Conservation (phyloP, 1,140 invertebrate genomes). For the Rhysida immarginata region DNA sequence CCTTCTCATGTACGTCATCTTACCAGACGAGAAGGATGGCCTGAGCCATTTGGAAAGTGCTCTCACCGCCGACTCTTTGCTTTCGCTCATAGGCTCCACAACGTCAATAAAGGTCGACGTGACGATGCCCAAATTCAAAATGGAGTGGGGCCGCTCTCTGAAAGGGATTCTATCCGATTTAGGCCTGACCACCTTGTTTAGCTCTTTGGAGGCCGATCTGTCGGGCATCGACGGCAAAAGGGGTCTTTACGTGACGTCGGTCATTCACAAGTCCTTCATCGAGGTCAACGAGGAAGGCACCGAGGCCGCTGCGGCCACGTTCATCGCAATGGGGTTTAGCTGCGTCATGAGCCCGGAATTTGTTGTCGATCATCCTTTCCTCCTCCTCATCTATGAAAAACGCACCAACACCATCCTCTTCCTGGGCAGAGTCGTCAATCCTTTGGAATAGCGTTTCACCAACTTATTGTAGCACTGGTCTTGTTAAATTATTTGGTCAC, state of each 20-base stretch:
- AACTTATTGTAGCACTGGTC: too few species aligned
- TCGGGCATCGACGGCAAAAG: constrained; percentile 37
- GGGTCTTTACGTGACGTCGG: constrained; percentile 18
- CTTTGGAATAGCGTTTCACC: too few species aligned
- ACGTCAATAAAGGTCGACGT: constrained; percentile 40
- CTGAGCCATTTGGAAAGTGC: constrained; percentile 11
- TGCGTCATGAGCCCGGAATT: constrained; percentile 35
- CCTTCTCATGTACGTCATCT: constrained; percentile 54
- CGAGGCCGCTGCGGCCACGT: constrained; percentile 31
- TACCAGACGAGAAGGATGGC: constrained; percentile 17
- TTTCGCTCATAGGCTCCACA: constrained; percentile 14
- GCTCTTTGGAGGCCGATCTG: constrained; percentile 37
- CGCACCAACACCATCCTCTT: constrained; percentile 43
- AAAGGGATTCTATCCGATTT: constrained; percentile 43
- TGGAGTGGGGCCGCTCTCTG: constrained; percentile 51
- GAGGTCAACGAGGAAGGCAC: constrained; percentile 31
- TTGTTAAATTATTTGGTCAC: too few species aligned
- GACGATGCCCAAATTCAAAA: constrained; percentile 61
- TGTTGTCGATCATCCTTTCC: constrained; percentile 47
- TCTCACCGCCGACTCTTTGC: constrained; percentile 13
- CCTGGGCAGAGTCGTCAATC: too few species aligned
- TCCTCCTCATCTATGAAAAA: constrained; percentile 52
- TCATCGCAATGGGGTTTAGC: constrained; percentile 23
- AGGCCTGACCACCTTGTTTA: constrained; percentile 49
- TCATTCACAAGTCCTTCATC: constrained; percentile 4